These are phyloP conservation scores for Nysson spinosus DNA, from an alignment of 2,888 invertebrate genomes.

Conservation along the genomic window DNA sequence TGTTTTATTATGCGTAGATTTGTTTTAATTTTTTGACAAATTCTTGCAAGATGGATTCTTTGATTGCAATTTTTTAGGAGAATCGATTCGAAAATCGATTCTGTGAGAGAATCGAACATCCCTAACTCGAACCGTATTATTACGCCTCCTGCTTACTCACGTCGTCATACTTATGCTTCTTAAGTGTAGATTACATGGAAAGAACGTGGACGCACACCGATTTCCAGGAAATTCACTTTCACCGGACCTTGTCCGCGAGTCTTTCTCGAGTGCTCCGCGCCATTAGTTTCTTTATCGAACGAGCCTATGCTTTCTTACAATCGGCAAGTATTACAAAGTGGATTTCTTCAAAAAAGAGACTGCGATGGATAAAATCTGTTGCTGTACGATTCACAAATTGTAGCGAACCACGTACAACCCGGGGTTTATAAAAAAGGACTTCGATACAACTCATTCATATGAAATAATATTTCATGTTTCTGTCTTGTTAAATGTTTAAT, in stretches of 20 bases:
- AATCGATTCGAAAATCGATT: too few species aligned
- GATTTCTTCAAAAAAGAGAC: neutral
- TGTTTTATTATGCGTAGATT: too few species aligned
- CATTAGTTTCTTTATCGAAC: constrained; percentile 39
- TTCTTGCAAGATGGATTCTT: too few species aligned
- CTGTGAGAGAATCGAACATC: constrained; percentile 56
- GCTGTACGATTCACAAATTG: neutral
- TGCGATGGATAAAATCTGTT: neutral
- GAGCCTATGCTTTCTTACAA: neutral
- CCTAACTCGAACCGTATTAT: constrained; percentile 48
- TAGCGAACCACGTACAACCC: too few species aligned
- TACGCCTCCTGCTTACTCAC: constrained; percentile 48
- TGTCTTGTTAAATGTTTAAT: too few species aligned
- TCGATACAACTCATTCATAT: too few species aligned
- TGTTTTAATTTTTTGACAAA: too few species aligned
- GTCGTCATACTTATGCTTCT: constrained; percentile 13
- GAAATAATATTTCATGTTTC: too few species aligned
- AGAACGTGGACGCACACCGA: constrained; percentile 59
- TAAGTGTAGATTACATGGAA: constrained; percentile 46
- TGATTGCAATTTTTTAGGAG: too few species aligned
- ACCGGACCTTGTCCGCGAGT: constrained; percentile 61
- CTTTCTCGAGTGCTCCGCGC: constrained; percentile 42
- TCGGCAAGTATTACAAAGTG: neutral
- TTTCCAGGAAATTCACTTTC: constrained; percentile 76
- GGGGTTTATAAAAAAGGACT: too few species aligned